Evolutionary conservation across 1,140 invertebrate species (phyloP).

Genomic region (Cydia amplana): DNA sequence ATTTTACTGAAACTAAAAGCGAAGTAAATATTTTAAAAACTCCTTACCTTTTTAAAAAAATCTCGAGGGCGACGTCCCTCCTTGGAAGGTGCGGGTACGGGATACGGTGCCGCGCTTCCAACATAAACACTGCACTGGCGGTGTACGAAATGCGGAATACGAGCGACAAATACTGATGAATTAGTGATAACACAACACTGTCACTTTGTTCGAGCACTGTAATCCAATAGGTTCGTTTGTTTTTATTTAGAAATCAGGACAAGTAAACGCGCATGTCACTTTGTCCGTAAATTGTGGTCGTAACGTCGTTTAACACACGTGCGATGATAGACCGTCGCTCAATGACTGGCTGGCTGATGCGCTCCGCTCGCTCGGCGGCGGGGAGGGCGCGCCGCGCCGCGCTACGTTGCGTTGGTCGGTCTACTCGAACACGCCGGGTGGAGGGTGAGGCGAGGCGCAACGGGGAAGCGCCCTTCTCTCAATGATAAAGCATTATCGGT

Average conservation of each 20-base stretch:
- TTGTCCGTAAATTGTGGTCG: slow-evolving; percentile 54
- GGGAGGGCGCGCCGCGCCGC: slow-evolving; percentile 43
- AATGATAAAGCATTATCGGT: slow-evolving; percentile 22
- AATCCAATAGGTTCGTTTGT: slow-evolving; percentile 66
- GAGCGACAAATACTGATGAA: slow-evolving; percentile 43
- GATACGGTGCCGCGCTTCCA: slow-evolving; percentile 56
- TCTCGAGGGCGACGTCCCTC: slow-evolving; percentile 75
- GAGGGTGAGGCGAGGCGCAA: slow-evolving; percentile 20
- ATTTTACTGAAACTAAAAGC: slow-evolving; percentile 18
- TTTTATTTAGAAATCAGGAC: slow-evolving; percentile 67
- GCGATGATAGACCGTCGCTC: slow-evolving; percentile 62
- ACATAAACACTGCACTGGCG: slow-evolving; percentile 77
- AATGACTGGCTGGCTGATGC: slow-evolving; percentile 60
- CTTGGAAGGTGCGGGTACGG: slow-evolving; percentile 58
- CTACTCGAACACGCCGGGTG: slow-evolving; percentile 44
- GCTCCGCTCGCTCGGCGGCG: slow-evolving; percentile 34
- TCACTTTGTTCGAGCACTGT: slow-evolving; percentile 65
- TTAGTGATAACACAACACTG: slow-evolving; percentile 60
- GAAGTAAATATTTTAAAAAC: slow-evolving; percentile 49
- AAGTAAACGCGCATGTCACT: slow-evolving; percentile 69
- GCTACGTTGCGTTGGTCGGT: slow-evolving; percentile 58
- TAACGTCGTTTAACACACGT: slow-evolving; percentile 41
- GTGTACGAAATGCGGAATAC: slow-evolving; percentile 54
- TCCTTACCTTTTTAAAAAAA: slow-evolving; percentile 68
- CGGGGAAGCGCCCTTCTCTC: slow-evolving; percentile 32